Conservation (phyloP, 2,888 invertebrate species). For the Rhingia campestris region DNA sequence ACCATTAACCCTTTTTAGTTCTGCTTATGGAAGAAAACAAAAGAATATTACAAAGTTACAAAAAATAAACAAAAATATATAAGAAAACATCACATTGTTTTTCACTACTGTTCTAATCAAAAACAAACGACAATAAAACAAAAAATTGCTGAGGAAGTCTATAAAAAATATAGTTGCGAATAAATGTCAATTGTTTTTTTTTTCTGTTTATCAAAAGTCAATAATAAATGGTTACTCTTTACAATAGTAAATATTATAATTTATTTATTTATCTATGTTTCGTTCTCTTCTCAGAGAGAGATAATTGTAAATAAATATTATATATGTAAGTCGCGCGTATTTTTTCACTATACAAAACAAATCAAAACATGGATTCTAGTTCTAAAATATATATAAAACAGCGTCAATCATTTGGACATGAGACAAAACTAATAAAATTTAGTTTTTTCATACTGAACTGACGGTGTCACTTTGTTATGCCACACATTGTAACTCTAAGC, state of each 20-base stretch:
- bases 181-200: slow-evolving; percentile 57
- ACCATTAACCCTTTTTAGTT: slow-evolving; percentile 68
- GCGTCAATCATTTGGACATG: slow-evolving; percentile 41
- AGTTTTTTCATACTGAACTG: slow-evolving; percentile 55
- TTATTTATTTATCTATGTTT: slow-evolving; percentile 66
- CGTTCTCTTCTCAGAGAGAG: slow-evolving; percentile 66
- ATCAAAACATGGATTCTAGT: slow-evolving; percentile 62
- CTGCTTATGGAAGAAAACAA: slow-evolving; percentile 45
- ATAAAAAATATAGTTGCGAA: slow-evolving; percentile 67
- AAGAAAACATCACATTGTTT: slow-evolving; percentile 57
- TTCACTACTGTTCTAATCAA: slow-evolving; percentile 61
- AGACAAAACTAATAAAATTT: slow-evolving; percentile 71
- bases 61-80: slow-evolving; percentile 20
- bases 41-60: slow-evolving; percentile 50
- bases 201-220: slow-evolving; percentile 59
- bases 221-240: slow-evolving; percentile 70
- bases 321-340: slow-evolving; percentile 57
- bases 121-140: slow-evolving; percentile 42
- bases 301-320: slow-evolving; percentile 73
- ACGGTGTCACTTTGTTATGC: slow-evolving; percentile 43
- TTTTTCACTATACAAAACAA: slow-evolving; percentile 59
- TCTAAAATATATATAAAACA: slow-evolving; percentile 44
- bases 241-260: slow-evolving; percentile 72
- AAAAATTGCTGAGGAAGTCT: slow-evolving; percentile 66
- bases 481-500: slow-evolving; percentile 54